Evolutionary conservation across 2,113 vertebrate genomes (phyloP), one percentile per base, ranked within the genome.

Genomic region (Lophura nycthemera): DNA sequence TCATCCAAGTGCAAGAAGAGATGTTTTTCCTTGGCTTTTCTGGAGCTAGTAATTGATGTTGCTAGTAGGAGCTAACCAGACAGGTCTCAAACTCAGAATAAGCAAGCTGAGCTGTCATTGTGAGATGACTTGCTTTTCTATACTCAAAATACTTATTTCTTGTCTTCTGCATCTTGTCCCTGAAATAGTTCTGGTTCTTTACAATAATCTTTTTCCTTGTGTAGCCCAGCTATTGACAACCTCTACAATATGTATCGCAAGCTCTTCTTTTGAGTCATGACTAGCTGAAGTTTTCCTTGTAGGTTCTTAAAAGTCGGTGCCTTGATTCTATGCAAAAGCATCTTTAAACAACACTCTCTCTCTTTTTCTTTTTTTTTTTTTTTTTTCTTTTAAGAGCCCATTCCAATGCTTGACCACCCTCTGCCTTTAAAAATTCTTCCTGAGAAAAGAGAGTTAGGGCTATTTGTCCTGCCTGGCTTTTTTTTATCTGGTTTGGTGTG

Each of bases 301-400:
- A 38, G 13, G 15, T 61, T 66, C 27, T 24, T 4, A 47, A 15
- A 67, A 52, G 4, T n/a, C 36, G 61, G 3, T 78, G 34, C 34
- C 32, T 78, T 57, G 32, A 72, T 19, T 32, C 5, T 6, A 3
- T 50, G 13, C 12, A 63, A 80, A 79, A 45, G 34, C 24, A 9
- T 40, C 34, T 34, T 76, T 79, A 57, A 79, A 65, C 30, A 34
- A 13, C 11, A 6, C 42, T 18, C 30, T 6, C n/a, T n/a, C n/a
- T n/a, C n/a, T 15, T 6, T 4, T 7, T 50, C 6, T 1, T 27
- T 50, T 15, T n/a, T 5, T 13, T 19, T 32, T 5, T 22, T 8
- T 4, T 7, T 56, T 8, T 1, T 4, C 36, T 24, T 24, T 48
- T 52, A 27, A 25, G 36, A 64, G 24, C 36, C 25, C 27, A 38